Evolutionary conservation across 2,113 vertebrate genomes (phyloP).

Genomic region (Pangasianodon gigas): DNA sequence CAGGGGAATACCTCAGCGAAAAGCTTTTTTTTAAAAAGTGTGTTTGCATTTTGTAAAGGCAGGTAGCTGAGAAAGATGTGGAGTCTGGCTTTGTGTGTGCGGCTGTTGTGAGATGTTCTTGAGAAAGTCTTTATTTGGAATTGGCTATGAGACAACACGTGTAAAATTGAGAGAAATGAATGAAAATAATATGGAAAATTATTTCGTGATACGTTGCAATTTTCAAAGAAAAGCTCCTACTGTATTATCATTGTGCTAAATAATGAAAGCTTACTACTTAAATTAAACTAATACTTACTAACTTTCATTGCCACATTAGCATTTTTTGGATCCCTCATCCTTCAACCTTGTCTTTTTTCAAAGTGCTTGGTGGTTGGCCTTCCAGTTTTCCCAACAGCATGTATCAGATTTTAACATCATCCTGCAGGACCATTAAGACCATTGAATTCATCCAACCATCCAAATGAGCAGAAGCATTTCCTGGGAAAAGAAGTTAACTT

Average conservation of each 20-base stretch:
- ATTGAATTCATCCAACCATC: not conserved
- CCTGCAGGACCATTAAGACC: not conserved
- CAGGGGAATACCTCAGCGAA: not conserved
- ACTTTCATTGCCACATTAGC: not conserved
- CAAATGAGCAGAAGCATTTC: not conserved
- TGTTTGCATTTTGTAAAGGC: not conserved
- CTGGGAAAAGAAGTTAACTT: not conserved
- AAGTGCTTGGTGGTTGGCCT: not conserved
- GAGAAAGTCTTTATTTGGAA: not conserved
- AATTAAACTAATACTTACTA: not conserved
- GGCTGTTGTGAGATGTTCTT: not conserved
- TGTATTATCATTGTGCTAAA: not conserved
- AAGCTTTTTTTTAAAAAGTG: not conserved
- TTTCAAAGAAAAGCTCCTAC: not conserved
- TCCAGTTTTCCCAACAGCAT: not conserved
- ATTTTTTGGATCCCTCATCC: not conserved
- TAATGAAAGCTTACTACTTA: not conserved
- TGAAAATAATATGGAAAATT: not conserved
- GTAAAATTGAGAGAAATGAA: not conserved
- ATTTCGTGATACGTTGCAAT: not conserved
- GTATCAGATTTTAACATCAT: not conserved
- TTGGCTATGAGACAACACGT: not conserved
- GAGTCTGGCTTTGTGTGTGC: not conserved
- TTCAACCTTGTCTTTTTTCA: not conserved
- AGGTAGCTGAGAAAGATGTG: not conserved